Conservation (phyloP, 2,888 invertebrate genomes). For the Parnassius mnemosyne region DNA sequence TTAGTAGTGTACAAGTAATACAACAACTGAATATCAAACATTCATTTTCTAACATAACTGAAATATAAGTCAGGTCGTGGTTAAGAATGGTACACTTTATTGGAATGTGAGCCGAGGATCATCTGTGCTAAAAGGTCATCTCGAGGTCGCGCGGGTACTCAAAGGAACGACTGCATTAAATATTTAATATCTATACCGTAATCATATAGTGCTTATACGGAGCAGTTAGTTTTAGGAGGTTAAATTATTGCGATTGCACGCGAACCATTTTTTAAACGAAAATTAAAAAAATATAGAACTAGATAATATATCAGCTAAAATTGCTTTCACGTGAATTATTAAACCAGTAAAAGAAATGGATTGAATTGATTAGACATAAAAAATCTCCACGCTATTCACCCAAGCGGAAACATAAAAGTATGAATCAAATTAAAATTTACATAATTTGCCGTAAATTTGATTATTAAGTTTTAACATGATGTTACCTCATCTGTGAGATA, state of each 20-base stretch:
- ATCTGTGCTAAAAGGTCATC: constrained; percentile 60
- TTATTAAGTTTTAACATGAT: background rate
- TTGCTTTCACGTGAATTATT: no score
- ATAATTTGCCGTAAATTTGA: constrained; percentile 2
- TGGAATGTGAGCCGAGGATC: constrained; percentile 71
- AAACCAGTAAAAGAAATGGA: no score
- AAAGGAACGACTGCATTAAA: constrained; percentile 28
- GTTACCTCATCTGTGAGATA: constrained; percentile 24
- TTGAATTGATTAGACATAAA: background rate
- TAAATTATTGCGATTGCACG: no score
- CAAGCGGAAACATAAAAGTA: constrained; percentile 16
- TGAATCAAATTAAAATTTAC: background rate
- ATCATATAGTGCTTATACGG: no score
- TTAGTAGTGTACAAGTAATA: no score
- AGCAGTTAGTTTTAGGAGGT: no score
- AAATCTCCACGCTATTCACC: constrained; percentile 6
- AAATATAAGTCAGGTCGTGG: constrained; percentile 26
- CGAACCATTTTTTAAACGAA: no score
- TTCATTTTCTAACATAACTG: constrained; percentile 20
- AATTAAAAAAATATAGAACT: no score
- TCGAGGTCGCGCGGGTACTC: constrained; percentile 55
- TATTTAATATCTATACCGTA: background rate
- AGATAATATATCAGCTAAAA: no score
- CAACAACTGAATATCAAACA: background rate
- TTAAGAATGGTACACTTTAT: constrained; percentile 55